These are phyloP conservation scores for Oncopodura yosiiana DNA, from an alignment of 1,140 invertebrate species.

Conservation along the genomic window DNA sequence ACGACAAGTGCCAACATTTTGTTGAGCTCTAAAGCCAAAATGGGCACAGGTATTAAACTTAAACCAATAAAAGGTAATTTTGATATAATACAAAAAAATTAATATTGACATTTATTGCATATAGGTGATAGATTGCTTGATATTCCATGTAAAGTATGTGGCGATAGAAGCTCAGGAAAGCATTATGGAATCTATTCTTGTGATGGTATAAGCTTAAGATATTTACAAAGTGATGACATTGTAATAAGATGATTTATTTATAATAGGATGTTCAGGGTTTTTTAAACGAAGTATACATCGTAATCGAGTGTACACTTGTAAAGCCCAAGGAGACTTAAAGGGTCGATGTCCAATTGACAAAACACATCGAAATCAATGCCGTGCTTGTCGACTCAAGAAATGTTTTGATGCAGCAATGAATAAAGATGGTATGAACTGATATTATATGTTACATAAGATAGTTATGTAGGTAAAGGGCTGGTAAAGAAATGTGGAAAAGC, in stretches of 20 bases:
- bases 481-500: neutral
- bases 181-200: slow-evolving; percentile 96
- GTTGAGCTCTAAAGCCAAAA: too few relatives aligned
- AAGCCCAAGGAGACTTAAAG: slow-evolving; percentile 83
- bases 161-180: slow-evolving; percentile 90
- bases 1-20: too few relatives aligned
- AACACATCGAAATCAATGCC: slow-evolving; percentile 92
- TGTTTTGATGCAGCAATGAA: slow-evolving; percentile 97
- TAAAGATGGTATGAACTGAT: slow-evolving; percentile 81
- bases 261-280: slow-evolving; percentile 84
- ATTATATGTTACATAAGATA: slow-evolving; percentile 3
- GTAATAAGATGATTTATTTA: slow-evolving; percentile 6
- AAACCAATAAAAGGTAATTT: too few relatives aligned
- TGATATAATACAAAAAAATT: too few relatives aligned
- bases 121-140: slow-evolving; percentile 83
- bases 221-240: neutral
- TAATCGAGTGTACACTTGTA: slow-evolving; percentile 91
- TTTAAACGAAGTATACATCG: slow-evolving; percentile 94
- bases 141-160: slow-evolving; percentile 92
- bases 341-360: slow-evolving; percentile 92
- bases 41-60: too few relatives aligned
- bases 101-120: too few relatives aligned
- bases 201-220: slow-evolving; percentile 63
- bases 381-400: slow-evolving; percentile 89
- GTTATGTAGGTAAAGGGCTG: neutral